Evolutionary conservation across 2,113 vertebrate genomes (phyloP).

Genomic region (Paramormyrops kingsleyae): DNA sequence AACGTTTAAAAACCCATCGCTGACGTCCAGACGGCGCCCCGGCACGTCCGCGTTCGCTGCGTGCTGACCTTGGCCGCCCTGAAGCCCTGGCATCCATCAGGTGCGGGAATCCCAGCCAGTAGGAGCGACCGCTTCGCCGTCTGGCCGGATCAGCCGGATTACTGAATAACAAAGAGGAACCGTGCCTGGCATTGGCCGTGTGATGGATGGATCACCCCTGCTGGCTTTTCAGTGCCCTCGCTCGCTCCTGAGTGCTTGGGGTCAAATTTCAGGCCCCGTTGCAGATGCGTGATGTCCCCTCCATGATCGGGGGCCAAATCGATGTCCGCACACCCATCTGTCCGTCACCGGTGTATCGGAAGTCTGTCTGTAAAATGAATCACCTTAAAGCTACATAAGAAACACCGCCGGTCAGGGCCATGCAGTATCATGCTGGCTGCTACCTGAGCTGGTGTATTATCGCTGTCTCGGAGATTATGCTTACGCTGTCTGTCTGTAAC

Average conservation of each 20-base stretch:
- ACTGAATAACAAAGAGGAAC: slow-evolving; percentile 82
- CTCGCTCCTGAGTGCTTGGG: slow-evolving; percentile 47
- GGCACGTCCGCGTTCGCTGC: slow-evolving; percentile 77
- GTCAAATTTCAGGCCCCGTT: slow-evolving; percentile 63
- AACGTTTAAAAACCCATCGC: slow-evolving; percentile 45
- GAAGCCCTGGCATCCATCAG: slow-evolving; percentile 93
- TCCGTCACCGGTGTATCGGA: not conserved
- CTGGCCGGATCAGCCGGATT: slow-evolving; percentile 83
- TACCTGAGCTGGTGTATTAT: not conserved
- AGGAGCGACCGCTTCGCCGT: slow-evolving; percentile 67
- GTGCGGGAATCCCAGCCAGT: slow-evolving; percentile 80
- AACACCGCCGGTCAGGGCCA: not conserved
- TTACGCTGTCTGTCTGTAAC: not conserved
- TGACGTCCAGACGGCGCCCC: slow-evolving; percentile 58
- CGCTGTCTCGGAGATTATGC: not conserved
- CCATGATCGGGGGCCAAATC: slow-evolving; percentile 43
- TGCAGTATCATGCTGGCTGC: not conserved
- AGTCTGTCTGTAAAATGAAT: slow-evolving; percentile 19
- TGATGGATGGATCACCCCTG: slow-evolving; percentile 71
- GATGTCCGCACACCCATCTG: slow-evolving; percentile 32
- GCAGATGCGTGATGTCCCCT: slow-evolving; percentile 53
- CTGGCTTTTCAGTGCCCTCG: slow-evolving; percentile 60
- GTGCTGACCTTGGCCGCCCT: slow-evolving; percentile 93
- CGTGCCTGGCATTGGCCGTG: slow-evolving; percentile 68
- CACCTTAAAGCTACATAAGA: slow-evolving; percentile 12